These are phyloP conservation scores for Acanthisitta chloris DNA, from an alignment of 2,113 vertebrate genomes.

Conservation along the genomic window DNA sequence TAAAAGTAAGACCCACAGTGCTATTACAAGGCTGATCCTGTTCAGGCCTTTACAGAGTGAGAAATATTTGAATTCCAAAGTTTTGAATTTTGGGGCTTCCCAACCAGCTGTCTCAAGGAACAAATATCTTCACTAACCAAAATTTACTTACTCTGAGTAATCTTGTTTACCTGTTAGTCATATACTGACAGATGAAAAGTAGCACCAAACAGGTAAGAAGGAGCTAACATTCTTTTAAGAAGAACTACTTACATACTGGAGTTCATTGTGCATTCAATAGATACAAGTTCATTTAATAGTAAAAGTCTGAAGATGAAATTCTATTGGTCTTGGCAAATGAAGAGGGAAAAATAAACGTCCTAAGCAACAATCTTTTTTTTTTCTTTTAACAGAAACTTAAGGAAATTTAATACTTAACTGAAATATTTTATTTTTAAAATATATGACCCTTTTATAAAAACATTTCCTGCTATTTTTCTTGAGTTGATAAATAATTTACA, in stretches of 20 bases:
- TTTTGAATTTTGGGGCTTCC: background rate
- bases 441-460: background rate
- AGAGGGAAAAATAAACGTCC: background rate
- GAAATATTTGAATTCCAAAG: background rate
- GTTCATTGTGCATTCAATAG: background rate
- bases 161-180: background rate
- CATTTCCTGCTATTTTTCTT: slow-evolving; percentile 46
- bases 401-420: background rate
- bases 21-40: background rate
- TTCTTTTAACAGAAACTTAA: background rate
- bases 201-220: background rate
- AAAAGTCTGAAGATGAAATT: background rate
- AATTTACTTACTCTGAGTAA: background rate
- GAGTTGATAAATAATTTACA: slow-evolving; percentile 38
- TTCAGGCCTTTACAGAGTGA: background rate
- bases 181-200: background rate
- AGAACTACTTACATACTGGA: background rate
- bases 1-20: background rate
- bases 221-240: background rate
- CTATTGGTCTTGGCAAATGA: background rate
- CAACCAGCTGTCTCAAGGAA: background rate
- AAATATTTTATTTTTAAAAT: background rate
- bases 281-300: background rate
- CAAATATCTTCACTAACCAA: background rate
- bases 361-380: background rate